Evolutionary conservation across 2,797 vertebrate species (phyloP).

Genomic region (Thamnophis elegans): DNA sequence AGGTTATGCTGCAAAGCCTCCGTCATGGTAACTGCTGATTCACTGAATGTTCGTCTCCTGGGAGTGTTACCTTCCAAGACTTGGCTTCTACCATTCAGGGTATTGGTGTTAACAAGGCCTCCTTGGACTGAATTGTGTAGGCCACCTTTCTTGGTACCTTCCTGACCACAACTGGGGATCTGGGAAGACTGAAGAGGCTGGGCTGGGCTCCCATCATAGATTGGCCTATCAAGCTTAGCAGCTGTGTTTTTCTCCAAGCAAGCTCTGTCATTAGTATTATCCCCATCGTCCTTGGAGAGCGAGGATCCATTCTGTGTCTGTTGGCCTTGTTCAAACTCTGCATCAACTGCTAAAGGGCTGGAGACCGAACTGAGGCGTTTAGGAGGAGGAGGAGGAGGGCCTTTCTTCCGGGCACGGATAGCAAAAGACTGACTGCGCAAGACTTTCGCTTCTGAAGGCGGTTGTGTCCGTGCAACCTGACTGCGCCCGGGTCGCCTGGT

Average conservation of each 20-base stretch:
- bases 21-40: conserved; percentile 67
- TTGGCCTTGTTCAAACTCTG: background rate
- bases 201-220: background rate
- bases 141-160: background rate
- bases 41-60: conserved; percentile 80
- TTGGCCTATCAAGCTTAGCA: conserved; percentile 65
- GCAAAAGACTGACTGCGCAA: conserved; percentile 91
- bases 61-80: conserved; percentile 51
- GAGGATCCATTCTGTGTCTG: rapidly evolving
- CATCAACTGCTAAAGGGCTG: conserved; percentile 24
- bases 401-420: conserved; percentile 85
- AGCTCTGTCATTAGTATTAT: background rate
- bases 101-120: rapidly evolving
- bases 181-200: conserved; percentile 57
- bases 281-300: background rate
- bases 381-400: conserved; percentile 86
- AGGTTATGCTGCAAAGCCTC: conserved; percentile 46
- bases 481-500: conserved; percentile 82
- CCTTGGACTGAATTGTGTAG: background rate
- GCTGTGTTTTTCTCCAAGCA: conserved; percentile 73
- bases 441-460: conserved; percentile 66
- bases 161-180: background rate
- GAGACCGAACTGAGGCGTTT: conserved; percentile 92
- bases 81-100: conserved; percentile 7
- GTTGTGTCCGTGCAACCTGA: conserved; percentile 59